Percentiles rank a stretch among this genome's conserved stretches.
phyloP scores from a whole-genome alignment of 2,888 invertebrate genomes.

The Dexiosoma caninum region DNA sequence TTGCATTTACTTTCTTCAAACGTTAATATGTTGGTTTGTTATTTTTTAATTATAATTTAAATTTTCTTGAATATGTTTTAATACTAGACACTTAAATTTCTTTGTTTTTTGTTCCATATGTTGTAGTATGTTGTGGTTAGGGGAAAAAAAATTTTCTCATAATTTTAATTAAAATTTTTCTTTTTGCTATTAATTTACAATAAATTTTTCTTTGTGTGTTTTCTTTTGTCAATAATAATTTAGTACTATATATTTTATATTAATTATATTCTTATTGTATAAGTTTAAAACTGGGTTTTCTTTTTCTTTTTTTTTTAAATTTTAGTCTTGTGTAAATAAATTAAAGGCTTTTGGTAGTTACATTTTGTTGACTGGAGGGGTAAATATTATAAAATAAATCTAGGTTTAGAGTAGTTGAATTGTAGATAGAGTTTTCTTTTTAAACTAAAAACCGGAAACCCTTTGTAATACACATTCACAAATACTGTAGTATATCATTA shows the following conservation, averaged over 20 bases:
- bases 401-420: constrained; percentile 33
- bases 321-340: constrained; percentile 70
- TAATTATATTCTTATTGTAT: constrained; percentile 50
- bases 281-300: constrained; percentile 51
- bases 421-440: background rate
- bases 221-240: constrained; percentile 17
- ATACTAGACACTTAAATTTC: constrained; percentile 60
- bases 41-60: constrained; percentile 20
- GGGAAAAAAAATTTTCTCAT: too few species aligned
- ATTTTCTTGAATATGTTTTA: constrained; percentile 47
- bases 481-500: constrained; percentile 15
- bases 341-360: constrained; percentile 71
- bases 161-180: constrained; percentile 51
- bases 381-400: constrained; percentile 59
- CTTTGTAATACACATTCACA: constrained; percentile 22
- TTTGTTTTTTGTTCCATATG: constrained; percentile 24
- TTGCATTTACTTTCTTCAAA: background rate
- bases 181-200: constrained; percentile 43
- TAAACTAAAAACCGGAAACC: constrained; percentile 45
- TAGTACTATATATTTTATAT: constrained; percentile 4
- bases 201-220: constrained; percentile 6
- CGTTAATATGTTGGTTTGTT: background rate
- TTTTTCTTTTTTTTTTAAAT: constrained; percentile 15
- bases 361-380: constrained; percentile 55
- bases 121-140: constrained; percentile 22